Base-by-base conservation (phyloP, 2,888 invertebrate species). In the Serripes groenlandicus region DNA sequence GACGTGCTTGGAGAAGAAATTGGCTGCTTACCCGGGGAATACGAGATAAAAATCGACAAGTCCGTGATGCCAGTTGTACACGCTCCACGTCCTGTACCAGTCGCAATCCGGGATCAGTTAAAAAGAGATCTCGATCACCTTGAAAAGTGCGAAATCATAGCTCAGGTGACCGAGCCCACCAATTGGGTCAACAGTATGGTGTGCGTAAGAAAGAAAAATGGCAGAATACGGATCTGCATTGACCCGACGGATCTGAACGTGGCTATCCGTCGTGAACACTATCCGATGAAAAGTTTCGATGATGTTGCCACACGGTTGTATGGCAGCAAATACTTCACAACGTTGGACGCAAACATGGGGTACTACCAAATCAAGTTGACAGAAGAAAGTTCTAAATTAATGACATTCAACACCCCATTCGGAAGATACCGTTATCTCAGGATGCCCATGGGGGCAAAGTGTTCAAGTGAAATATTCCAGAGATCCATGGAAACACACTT, bases 331-430 rank as follows among this genome's bases (percentile, higher is more conserved):
- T 60, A 71, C 32, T 87, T 88, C 66, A 71, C 64, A 18, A 87
- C 87, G 49, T 34, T 85, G 26, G 88, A 88, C 69, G 88, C 87
- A 0, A 78, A 75, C 21, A 70, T 56, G 32, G 84, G 84, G 3
- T 88, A 87, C 72, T 88, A 81, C 74, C 87, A 89, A 42, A 73
- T 88, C 42, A 78, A 82, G 56, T 58, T 88, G 42, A 75, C 82
- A 28, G 68, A 85, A 49, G 42, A 69, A 15, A 79, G 77, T 28
- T 80, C 82, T 15, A 56, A 72, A 56, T 70, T 88, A 32, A 81
- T 78, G 21, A 74, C 78, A 18, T 88, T 86, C 69, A 83, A 70
- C 42, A 83, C 81, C 21, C 87, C 86, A n/a, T 85, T 70, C n/a
- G 81, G 83, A 23, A 69, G 86, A 34, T 86, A 80, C 26, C 15